phyloP scores from a whole-genome alignment of 2,797 vertebrate genomes.

The Sardinella longiceps region DNA sequence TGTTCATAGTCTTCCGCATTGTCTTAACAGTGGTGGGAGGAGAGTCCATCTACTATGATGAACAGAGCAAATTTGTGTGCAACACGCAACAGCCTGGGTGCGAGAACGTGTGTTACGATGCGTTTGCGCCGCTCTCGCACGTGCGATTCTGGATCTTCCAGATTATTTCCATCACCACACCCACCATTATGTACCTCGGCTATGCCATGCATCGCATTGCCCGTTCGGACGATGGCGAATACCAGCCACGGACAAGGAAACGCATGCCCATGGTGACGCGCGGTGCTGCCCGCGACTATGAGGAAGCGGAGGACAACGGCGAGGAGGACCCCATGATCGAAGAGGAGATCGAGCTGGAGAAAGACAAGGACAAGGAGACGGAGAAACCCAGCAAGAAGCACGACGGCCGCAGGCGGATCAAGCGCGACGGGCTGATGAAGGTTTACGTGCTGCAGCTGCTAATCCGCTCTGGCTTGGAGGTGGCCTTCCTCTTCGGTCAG shows the following conservation, averaged over 20 bases:
- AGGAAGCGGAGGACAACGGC: constrained; percentile 88
- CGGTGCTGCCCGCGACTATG: constrained; percentile 82
- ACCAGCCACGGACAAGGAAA: constrained; percentile 61
- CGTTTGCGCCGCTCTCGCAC: constrained; percentile 88
- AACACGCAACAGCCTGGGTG: constrained; percentile 91
- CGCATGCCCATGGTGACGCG: constrained; percentile 81
- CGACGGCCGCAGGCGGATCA: constrained; percentile 86
- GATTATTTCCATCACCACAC: constrained; percentile 87
- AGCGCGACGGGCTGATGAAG: constrained; percentile 88
- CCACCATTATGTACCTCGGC: constrained; percentile 89
- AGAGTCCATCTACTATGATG: constrained; percentile 92
- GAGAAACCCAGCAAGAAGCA: constrained; percentile 76
- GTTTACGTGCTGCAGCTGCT: constrained; percentile 87
- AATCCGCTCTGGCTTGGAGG: constrained; percentile 81
- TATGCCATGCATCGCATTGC: constrained; percentile 91
- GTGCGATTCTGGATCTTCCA: constrained; percentile 93
- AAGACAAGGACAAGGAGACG: constrained; percentile 68
- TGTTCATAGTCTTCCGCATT: constrained; percentile 89
- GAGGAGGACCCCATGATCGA: constrained; percentile 93
- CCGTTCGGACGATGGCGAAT: constrained; percentile 73
- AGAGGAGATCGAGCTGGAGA: constrained; percentile 85
- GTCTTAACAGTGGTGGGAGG: constrained; percentile 90
- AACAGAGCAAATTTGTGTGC: constrained; percentile 92
- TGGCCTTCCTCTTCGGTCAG: constrained; percentile 86
- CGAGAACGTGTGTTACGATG: constrained; percentile 91